Base-by-base conservation (phyloP, 2,797 vertebrate genomes). In the Percopsis omiscomaycus region DNA sequence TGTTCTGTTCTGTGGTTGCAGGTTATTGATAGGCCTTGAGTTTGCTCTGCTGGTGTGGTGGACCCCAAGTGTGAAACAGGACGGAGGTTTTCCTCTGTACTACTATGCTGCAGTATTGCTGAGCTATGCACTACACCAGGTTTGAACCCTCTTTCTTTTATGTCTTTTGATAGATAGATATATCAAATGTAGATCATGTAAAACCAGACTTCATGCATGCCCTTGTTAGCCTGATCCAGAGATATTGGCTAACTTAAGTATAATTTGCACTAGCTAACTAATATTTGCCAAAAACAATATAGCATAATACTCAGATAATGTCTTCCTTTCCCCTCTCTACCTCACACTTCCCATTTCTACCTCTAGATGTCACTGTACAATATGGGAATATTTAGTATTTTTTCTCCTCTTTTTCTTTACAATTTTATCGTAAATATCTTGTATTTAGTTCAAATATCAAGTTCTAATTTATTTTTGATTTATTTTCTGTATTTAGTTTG, bases 81-180 rank as follows among this genome's bases (percentile, higher is more conserved):
- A 95, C 2, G 94, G 92, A 77, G 96, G 92, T 0, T 98, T 96
- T 75, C 96, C 98, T 11, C 3, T 94, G 5, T 98, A 97, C 87
- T 99, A 96, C 88, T 99, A 96, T 0, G 60, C 78, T 5, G 79
- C 91, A 3, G 90, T 99, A 74, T 77, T 99, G 82, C 71, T 99
- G 59, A 98, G 96, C 84, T 98, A 99, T 0, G 96, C 95, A 0
- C 69, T 95, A 27, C 97, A 99, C 82, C 97, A 99, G 96, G 97
- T 99, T 80, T 65, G 65, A 6, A 52, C 2, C 64, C 66, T 73
- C 13, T 57, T 5, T 45, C 16, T 22, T 15, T 28, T 2, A 3
- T 37, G 47, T 11, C n/a, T 29, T 58, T 30, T 54, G 5, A 2
- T 65, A 22, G 22, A 22, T 22, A 22, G 22, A 22, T 2, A 69